A percentile compares a stretch with the other conserved stretches of the same genome.
phyloP scores from a whole-genome alignment of 2,113 vertebrate species.

The Archocentrus centrarchus region DNA sequence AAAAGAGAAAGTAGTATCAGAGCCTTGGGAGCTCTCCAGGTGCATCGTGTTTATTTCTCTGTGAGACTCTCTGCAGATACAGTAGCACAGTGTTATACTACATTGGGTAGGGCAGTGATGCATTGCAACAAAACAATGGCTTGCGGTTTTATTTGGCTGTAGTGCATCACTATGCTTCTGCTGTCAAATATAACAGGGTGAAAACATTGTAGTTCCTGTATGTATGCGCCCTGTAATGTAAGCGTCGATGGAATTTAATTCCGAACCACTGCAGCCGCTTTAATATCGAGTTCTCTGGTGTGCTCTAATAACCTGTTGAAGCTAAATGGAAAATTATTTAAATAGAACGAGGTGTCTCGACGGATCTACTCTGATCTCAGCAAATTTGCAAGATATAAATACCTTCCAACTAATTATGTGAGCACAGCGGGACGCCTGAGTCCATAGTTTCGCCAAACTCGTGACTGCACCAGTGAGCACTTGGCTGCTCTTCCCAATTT shows the following conservation, averaged over 20 bases:
- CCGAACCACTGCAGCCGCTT: constrained; percentile 5
- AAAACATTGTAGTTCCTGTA: background rate
- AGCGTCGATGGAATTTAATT: background rate
- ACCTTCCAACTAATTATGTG: constrained; percentile 67
- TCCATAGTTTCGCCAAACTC: constrained; percentile 42
- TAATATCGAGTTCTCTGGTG: background rate
- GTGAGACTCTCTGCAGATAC: constrained; percentile 31
- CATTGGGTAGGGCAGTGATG: constrained; percentile 12
- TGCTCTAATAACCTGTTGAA: constrained; percentile 48
- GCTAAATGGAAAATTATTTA: constrained; percentile 53
- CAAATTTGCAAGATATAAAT: constrained; percentile 69
- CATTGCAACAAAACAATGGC: constrained; percentile 31
- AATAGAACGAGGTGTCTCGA: constrained; percentile 69
- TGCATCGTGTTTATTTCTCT: constrained; percentile 28
- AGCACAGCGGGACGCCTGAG: constrained; percentile 43
- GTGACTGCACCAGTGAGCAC: constrained; percentile 16
- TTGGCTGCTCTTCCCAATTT: constrained; percentile 5
- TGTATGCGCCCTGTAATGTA: background rate
- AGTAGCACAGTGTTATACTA: background rate
- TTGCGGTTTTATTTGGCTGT: constrained; percentile 3
- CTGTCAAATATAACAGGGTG: background rate
- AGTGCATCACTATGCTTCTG: background rate
- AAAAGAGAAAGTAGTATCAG: constrained; percentile 11
- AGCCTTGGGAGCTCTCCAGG: constrained; percentile 41
- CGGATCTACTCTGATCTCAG: constrained; percentile 67